A percentile compares a stretch with the other conserved stretches of the same genome.
Evolutionary conservation across 2,797 vertebrate genomes (phyloP).

Genomic region (Phoxinus dragarum): DNA sequence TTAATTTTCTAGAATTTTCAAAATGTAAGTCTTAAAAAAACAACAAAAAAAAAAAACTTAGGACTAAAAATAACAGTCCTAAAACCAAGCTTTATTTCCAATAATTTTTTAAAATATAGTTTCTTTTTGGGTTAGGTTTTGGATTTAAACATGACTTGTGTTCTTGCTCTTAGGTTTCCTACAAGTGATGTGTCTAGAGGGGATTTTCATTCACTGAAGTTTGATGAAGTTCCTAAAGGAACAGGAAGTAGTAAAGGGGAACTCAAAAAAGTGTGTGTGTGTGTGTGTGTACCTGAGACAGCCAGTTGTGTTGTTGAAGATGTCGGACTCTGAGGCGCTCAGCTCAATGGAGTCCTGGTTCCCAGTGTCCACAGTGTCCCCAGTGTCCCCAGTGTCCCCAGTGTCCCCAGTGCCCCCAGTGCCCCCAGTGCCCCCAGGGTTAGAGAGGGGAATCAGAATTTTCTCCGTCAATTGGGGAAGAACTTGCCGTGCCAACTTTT

Average conservation of each 20-base stretch:
- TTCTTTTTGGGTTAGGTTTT: background rate
- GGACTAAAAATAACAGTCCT: background rate
- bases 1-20: background rate
- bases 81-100: background rate
- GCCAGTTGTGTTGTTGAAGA: constrained; percentile 93
- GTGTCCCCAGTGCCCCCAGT: no score
- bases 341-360: constrained; percentile 70
- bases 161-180: constrained; percentile 11
- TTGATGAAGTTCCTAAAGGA: background rate
- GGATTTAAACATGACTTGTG: background rate
- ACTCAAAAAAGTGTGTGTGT: background rate
- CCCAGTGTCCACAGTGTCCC: no score
- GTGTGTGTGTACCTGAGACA: constrained; percentile 86
- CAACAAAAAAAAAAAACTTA: no score
- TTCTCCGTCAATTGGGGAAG: constrained; percentile 83
- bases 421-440: no score
- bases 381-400: no score
- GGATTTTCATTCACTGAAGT: background rate
- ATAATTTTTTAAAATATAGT: background rate
- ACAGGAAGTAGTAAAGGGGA: background rate
- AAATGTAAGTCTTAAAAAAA: background rate
- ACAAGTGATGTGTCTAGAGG: background rate
- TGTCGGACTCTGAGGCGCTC: constrained; percentile 85
- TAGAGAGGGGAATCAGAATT: constrained; percentile 87
- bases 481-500: constrained; percentile 83